Base-by-base conservation (phyloP, 2,797 vertebrate genomes). In the Microctenopoma lineatum region DNA sequence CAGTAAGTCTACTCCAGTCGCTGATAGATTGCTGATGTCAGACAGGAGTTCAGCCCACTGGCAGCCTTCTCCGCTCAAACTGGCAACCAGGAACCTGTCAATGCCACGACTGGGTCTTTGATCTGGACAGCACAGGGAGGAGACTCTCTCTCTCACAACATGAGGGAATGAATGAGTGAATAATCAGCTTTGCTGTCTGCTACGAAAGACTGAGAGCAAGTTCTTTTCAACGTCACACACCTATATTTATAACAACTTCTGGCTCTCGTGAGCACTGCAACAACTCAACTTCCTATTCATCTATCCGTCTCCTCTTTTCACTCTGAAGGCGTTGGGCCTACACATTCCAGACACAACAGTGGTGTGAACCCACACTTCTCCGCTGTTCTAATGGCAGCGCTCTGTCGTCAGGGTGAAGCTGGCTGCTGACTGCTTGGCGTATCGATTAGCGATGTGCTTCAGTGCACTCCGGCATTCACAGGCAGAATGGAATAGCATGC, bases 381-480 rank as follows among this genome's bases (percentile, higher is more conserved):
- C 80, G 84, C 63, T 64, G 82, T 58, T 75, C 60, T 82, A 71
- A 85, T 78, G 78, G 84, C 74, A 45, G 75, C 55, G 1, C 81
- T 81, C 58, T 83, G 79, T 73, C 57, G 67, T 62, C 69, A 42
- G 62, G 42, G 38, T 70, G 85, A 83, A 79, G 56, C 58, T 10
- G 34, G 79, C 41, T 68, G 85, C 80, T 87, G 86, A 89, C 87
- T 79, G 83, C 76, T 83, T 66, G 13, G 65, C 69, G 41, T 64
- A 77, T 84, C 89, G 88, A 89, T 89, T 88, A 87, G 84, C 77
- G 75, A 82, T 47, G 81, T 9, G 63, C 70, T 64, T 47, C 57
- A 18, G 61, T 63, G 74, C 65, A 26, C 65, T 67, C 27, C 4
- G 56, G 56, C 34, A 3, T 55, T 65, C 47, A 6, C 16, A 59